Conservation (phyloP, 1,140 invertebrate genomes). For the Drosophila biarmipes region DNA sequence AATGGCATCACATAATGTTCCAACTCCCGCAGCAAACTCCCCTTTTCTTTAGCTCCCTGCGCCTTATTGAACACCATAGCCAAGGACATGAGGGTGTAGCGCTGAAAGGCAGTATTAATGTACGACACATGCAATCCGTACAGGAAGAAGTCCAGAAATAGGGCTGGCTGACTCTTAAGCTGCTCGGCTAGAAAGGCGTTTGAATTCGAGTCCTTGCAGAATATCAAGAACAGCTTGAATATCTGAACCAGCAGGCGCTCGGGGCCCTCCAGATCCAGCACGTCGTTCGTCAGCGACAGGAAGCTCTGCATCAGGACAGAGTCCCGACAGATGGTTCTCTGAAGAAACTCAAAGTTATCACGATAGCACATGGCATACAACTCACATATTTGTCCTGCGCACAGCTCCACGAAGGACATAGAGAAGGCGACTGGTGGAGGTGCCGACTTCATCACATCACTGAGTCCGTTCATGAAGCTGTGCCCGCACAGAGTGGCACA, state of each 20-base stretch:
- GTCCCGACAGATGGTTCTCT: conserved; percentile 72
- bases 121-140: conserved; percentile 25
- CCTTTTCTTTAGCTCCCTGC: not conserved
- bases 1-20: conserved; percentile 17
- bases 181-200: conserved; percentile 42
- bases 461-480: conserved; percentile 53
- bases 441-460: conserved; percentile 58
- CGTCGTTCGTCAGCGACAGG: conserved; percentile 17
- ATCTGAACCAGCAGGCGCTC: conserved; percentile 33
- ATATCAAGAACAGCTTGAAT: conserved; percentile 61
- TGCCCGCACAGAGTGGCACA: conserved; percentile 36
- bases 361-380: conserved; percentile 59
- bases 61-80: conserved; percentile 52
- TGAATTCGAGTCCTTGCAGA: conserved; percentile 60
- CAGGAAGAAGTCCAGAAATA: conserved; percentile 43
- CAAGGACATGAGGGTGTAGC: conserved; percentile 34
- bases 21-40: conserved; percentile 34
- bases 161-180: conserved; percentile 12
- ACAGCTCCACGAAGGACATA: conserved; percentile 34
- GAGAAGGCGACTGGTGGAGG: not conserved
- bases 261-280: conserved; percentile 9
- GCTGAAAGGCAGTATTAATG: conserved; percentile 29
- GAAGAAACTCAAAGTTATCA: conserved; percentile 54
- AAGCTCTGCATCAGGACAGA: conserved; percentile 39
- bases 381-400: conserved; percentile 50